phyloP scores from a whole-genome alignment of 2,113 vertebrate genomes.

The Toxostoma redivivum region DNA sequence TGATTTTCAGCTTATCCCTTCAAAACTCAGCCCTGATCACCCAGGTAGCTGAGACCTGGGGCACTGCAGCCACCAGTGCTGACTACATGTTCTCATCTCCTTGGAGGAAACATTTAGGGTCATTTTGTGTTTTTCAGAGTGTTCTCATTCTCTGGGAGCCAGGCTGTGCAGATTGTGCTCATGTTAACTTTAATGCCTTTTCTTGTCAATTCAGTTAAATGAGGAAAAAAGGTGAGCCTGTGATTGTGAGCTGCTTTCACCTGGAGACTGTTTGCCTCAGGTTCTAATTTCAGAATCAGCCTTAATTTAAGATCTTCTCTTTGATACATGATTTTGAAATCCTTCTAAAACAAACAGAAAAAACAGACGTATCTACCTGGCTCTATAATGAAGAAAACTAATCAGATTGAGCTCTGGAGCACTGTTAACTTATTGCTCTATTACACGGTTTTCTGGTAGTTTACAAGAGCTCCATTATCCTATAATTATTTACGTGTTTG shows the following conservation, averaged over 20 bases:
- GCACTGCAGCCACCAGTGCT: not conserved
- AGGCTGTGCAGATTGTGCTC: not conserved
- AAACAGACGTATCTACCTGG: not conserved
- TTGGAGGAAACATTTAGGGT: not conserved
- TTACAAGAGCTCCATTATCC: not conserved
- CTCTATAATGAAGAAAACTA: not conserved
- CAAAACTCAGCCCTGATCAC: not conserved
- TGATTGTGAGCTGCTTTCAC: not conserved
- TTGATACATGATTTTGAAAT: not conserved
- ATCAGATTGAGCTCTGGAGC: not conserved
- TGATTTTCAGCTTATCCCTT: not conserved
- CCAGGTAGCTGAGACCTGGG: not conserved
- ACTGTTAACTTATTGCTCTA: not conserved
- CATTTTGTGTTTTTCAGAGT: not conserved
- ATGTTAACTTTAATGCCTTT: not conserved
- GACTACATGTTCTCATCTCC: not conserved
- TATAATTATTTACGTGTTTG: not conserved
- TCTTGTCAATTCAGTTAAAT: not conserved
- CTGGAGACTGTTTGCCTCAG: not conserved
- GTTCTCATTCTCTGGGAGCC: not conserved
- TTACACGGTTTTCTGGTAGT: not conserved
- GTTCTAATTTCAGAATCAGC: not conserved
- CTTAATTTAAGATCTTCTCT: not conserved
- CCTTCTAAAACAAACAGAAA: not conserved
- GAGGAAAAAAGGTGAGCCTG: not conserved